Evolutionary conservation across 2,888 invertebrate genomes (phyloP), one percentile per base, ranked within the genome.

Genomic region (Creontiades dilutus): DNA sequence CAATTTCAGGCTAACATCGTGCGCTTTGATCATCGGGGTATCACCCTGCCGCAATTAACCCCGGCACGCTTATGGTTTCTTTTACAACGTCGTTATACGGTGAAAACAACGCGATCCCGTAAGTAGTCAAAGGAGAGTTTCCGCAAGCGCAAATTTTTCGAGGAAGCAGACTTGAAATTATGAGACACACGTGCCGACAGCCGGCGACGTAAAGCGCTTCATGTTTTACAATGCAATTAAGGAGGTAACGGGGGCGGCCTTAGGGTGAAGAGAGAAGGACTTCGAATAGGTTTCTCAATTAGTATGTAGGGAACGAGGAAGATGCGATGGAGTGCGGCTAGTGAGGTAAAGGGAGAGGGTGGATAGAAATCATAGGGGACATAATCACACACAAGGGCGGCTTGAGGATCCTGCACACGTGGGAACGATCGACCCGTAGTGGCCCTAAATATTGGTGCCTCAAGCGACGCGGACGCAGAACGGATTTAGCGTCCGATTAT

Each of bases 181-280:
- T 23, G 68, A 37, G 78, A 47, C 78, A 19, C 75, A 78, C 78
- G 78, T 78, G 78, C 78, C 16, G 47, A 46, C 78, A 46, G 19
- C 37, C 78, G 75, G 78, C 47, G 9, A 46, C 78, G 78, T 46
- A 46, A 46, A 78, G 47, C 13, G 16, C 37, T 14, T 46, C 16
- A 16, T 4, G 5, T 47, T 46, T n/a, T 47, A 28, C 78, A 78
- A n/a, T 37, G 78, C 78, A 78, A 78, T 78, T 78, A 78, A 78
- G 78, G 47, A 46, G 19, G 47, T 19, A 4, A 46, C 14, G 11
- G 78, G 14, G 78, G 23, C 7, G 11, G 78, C 12, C 23, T 19
- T 16, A 0, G 57, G n/a, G n/a, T 57, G 57, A n/a, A 57, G n/a
- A 19, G 78, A 1, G 4, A 28, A 28, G 76, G 28, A 4, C 16